phyloP scores from a whole-genome alignment of 2,113 vertebrate genomes.

The Megaceryle torquata region DNA sequence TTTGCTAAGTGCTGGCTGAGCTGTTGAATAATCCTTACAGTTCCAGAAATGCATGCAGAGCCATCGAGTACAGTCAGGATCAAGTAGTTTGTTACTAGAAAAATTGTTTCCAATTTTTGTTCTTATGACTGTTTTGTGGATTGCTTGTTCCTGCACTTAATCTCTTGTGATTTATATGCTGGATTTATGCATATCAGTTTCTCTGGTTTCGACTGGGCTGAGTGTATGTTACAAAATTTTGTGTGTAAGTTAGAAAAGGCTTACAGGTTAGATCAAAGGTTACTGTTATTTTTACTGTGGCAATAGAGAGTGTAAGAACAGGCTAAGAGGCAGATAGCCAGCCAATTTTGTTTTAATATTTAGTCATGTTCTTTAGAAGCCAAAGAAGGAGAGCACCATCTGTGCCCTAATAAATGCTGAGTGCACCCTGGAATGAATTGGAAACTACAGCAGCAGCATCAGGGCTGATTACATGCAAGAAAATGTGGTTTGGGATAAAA shows the following conservation, averaged over 20 bases:
- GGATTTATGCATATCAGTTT: neutral
- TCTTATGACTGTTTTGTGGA: neutral
- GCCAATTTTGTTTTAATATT: slow-evolving; percentile 9
- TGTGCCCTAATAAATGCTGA: slow-evolving; percentile 32
- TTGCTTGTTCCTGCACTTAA: neutral
- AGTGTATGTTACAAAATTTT: slow-evolving; percentile 15
- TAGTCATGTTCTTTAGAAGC: neutral
- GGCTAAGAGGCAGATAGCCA: neutral
- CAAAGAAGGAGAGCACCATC: neutral
- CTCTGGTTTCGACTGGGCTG: neutral
- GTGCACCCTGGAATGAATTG: neutral
- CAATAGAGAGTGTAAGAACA: neutral
- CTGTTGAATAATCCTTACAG: neutral
- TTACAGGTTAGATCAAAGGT: slow-evolving; percentile 26
- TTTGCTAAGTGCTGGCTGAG: slow-evolving; percentile 1
- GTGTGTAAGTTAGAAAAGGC: neutral
- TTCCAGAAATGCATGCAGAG: neutral
- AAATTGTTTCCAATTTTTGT: neutral
- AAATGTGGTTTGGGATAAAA: slow-evolving; percentile 39
- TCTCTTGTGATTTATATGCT: neutral
- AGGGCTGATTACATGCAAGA: neutral
- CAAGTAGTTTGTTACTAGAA: neutral
- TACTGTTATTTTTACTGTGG: slow-evolving; percentile 22
- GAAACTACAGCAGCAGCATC: neutral
- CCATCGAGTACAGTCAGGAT: neutral